Base-by-base conservation (phyloP, 2,797 vertebrate genomes). In the Spinus pinus region DNA sequence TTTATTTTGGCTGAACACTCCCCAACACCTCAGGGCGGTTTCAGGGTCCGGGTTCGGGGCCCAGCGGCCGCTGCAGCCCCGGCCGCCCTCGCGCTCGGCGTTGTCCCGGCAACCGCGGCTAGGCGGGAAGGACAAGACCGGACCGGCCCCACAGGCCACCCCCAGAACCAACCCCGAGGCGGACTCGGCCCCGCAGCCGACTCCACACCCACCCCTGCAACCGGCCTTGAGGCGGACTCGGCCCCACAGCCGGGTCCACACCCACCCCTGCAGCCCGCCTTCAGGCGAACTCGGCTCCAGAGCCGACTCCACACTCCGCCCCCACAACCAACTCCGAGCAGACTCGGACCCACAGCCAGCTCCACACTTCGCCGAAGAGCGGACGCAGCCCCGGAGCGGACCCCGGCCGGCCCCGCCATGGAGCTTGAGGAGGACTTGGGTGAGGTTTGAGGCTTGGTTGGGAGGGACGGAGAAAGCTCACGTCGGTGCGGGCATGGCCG, bases 351-450 rank as follows among this genome's bases (percentile, higher is more conserved):
- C 23, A 4, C 10, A 41, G 46, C 6, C 7, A 8, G 11, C 6
- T 37, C 4, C 31, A 4, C 35, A 10, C 0, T 13, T 19, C 4
- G 12, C 2, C 31, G 25, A 11, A 5, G 14, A 22, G 51, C 33
- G 15, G 33, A 14, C 18, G 7, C 46, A 11, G 22, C 35, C 44
- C 19, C 47, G 13, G 47, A 66, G 30, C 35, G 15, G 20, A 33
- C 9, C 35, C 9, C 9, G 35, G 10, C 25, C 23, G 12, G 11
- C 53, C 5, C 8, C 5, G 30, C 53, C 54, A 93, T 95, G 94
- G 92, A 94, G 8, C 15, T 86, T 23, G 77, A 91, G 33, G 93
- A 86, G 14, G 84, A 94, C 1, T 30, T 41, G 22, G 94, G 94
- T 94, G 50, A 88, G 92, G 6, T 7, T 41, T 60, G 70, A 79